A percentile compares a stretch with the other conserved stretches of the same genome.
phyloP scores from a whole-genome alignment of 2,797 vertebrate genomes.

The Anomalospiza imberbis region DNA sequence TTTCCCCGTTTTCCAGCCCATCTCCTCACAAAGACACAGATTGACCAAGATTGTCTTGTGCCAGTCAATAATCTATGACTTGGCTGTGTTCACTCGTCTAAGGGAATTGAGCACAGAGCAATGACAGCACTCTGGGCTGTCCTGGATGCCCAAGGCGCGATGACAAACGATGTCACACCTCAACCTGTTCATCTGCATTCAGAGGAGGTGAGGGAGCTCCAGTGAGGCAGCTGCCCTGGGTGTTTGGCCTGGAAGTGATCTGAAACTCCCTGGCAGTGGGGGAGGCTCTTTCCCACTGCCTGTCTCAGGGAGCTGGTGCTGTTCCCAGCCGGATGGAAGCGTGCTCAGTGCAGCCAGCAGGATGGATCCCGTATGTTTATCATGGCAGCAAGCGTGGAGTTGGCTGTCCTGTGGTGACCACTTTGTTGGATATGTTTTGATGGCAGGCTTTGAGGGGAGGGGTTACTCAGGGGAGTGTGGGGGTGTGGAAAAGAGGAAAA shows the following conservation, averaged over 20 bases:
- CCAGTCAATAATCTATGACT: not conserved
- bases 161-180: not conserved
- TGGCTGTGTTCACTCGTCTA: accelerated
- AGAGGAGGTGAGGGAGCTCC: not conserved
- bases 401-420: not conserved
- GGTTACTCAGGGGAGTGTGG: not conserved
- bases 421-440: not conserved
- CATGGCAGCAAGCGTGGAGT: accelerated
- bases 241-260: not conserved
- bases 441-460: not conserved
- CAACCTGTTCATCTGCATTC: not conserved
- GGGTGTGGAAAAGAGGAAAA: not conserved
- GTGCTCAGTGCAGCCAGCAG: not conserved
- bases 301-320: not conserved
- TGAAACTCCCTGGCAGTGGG: not conserved
- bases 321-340: not conserved
- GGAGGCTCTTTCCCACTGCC: not conserved
- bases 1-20: not conserved
- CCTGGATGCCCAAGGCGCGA: not conserved
- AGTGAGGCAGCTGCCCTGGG: not conserved
- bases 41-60: not conserved
- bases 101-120: not conserved
- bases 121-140: not conserved
- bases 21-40: not conserved
- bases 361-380: not conserved